Conservation (phyloP, 2,113 vertebrate species). For the Hemicordylus capensis region DNA sequence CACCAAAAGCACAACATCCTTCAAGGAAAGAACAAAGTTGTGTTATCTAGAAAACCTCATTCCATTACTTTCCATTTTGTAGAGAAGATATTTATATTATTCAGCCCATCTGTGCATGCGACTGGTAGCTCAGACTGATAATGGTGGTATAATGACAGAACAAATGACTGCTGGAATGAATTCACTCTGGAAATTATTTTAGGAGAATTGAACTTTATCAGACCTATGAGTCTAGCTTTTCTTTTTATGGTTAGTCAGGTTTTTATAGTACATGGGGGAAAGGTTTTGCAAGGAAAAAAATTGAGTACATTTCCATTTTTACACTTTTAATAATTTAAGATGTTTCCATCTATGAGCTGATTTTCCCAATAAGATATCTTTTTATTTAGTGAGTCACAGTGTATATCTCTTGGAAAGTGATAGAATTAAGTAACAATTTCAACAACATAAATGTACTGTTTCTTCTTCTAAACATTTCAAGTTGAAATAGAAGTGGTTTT, state of each 20-base stretch:
- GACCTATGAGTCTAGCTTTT: neutral
- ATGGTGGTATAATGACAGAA: neutral
- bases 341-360: neutral
- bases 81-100: neutral
- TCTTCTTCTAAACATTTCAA: neutral
- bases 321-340: neutral
- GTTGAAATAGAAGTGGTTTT: neutral
- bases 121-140: constrained; percentile 16
- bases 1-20: neutral
- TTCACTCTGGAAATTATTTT: neutral
- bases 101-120: neutral
- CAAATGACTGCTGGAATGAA: neutral
- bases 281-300: neutral
- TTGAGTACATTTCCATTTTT: neutral
- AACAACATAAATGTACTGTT: constrained; percentile 34
- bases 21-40: constrained; percentile 1
- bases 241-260: constrained; percentile 7
- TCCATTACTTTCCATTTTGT: neutral
- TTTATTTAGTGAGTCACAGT: constrained; percentile 13
- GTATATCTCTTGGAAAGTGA: neutral
- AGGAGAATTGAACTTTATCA: neutral
- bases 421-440: constrained; percentile 10
- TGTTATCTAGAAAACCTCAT: neutral
- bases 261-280: neutral
- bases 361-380: constrained; percentile 38